phyloP scores from a whole-genome alignment of 1,140 invertebrate genomes.

The Drosophila ironensis region DNA sequence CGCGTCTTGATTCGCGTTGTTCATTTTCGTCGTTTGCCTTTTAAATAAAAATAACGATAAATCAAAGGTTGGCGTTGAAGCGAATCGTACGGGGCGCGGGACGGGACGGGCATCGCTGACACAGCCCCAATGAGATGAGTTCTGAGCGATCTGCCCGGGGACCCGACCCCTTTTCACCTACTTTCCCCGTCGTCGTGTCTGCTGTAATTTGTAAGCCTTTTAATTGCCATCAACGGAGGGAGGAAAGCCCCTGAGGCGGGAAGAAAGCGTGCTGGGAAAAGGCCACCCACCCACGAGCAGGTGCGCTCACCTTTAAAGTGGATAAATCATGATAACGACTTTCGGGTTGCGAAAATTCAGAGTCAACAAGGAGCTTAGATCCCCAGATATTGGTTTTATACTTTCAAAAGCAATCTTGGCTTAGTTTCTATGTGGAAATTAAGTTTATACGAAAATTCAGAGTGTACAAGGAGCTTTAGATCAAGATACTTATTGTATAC shows the following conservation, averaged over 20 bases:
- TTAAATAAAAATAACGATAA: constrained; percentile 79
- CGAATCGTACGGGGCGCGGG: neutral
- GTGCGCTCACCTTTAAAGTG: neutral
- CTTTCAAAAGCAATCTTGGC: too few relatives aligned
- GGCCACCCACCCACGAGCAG: constrained; percentile 25
- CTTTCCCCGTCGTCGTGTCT: neutral
- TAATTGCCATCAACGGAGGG: constrained; percentile 38
- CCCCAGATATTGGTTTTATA: too few relatives aligned
- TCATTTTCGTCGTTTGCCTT: constrained; percentile 79
- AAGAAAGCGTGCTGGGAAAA: neutral
- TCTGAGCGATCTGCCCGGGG: too few relatives aligned
- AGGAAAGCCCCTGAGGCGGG: too few relatives aligned
- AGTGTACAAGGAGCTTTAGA: too few relatives aligned
- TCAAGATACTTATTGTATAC: too few relatives aligned
- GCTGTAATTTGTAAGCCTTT: constrained; percentile 51
- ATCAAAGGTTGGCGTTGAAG: constrained; percentile 65
- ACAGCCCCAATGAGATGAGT: constrained; percentile 21
- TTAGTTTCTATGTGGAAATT: too few relatives aligned
- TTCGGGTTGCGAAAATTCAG: too few relatives aligned
- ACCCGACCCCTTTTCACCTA: neutral
- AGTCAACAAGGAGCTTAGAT: too few relatives aligned
- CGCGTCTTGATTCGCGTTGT: constrained; percentile 34
- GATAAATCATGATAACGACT: too few relatives aligned
- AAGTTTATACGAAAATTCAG: too few relatives aligned
- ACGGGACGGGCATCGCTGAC: neutral